Evolutionary conservation across 2,888 invertebrate species (phyloP), one percentile per base, ranked within the genome.

Genomic region (Sinelater perroti): DNA sequence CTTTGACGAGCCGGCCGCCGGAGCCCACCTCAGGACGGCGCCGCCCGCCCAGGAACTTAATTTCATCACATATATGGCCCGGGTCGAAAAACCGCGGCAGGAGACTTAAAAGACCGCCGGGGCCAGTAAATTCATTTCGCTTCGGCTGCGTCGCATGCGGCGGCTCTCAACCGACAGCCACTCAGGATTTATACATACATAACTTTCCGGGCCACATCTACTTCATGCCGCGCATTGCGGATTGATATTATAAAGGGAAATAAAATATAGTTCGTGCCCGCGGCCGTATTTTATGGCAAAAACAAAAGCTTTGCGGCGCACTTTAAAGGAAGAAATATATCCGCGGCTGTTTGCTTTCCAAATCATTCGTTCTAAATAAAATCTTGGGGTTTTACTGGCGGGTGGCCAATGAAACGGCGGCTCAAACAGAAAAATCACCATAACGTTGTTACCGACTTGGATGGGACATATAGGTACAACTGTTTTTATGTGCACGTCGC

Each of bases 91-190:
- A 52, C 21, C 24, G 24, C 26, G 16, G 26, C 30, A 26, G 31
- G 51, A 56, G 35, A 56, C 50, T 50, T 50, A 56, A 50, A 56
- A 57, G 38, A 40, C 57, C 46, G 17, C 17, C 26, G 57, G 57
- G 52, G 52, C 46, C 45, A 38, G 38, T 57, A 52, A 51, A 57
- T 52, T 52, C 52, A 31, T 40, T 57, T 57, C 52, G 40, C 20
- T 51, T 46, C 46, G 33, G 57, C 46, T 52, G 33, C 44, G 49
- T 50, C 52, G 42, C 33, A 52, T 24, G 21, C 20, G 33, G 31
- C 10, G 33, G 46, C 26, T 46, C 40, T 40, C 24, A 40, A 40
- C 40, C 40, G 40, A 40, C 40, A 40, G 35, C 24, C 40, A 40
- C 40, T 40, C 40, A 24, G 40, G 24, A 40, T 40, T 40, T 40